Base-by-base conservation (phyloP, 2,113 vertebrate genomes). In the Cyphomyrus discorhynchus region DNA sequence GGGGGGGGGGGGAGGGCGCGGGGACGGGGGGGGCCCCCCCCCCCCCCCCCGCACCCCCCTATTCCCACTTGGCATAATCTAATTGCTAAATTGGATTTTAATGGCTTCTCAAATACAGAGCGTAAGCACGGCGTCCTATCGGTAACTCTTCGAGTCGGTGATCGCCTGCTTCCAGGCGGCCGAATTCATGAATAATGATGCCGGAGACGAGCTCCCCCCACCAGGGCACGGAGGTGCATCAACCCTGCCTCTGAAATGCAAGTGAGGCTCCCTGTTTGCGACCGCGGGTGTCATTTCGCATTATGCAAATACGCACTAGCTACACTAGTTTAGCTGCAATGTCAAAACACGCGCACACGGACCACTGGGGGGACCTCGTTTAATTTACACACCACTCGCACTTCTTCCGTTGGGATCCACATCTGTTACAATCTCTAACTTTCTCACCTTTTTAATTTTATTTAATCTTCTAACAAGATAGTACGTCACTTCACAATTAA, bases 251-350 rank as follows among this genome's bases (percentile, higher is more conserved):
- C 24, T 19, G 45, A 8, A n/a, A 24, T 52, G 62, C 45, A 5
- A 87, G 49, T 17, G 2, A 70, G 9, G 6, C 39, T 31, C 66
- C 45, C 49, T 27, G 24, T 45, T 87, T 21, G 46, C 21, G 5
- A 77, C 21, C 17, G 19, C 11, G 24, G 46, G 84, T 77, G 84
- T 87, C 89, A 74, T 70, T 15, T 53, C 24, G 17, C 21, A 87
- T 90, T 90, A 90, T 80, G 84, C 15, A 87, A 90, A 90, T 77
- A 27, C 13, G 39, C 50, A 47, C 85, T 74, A 89, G 35, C 10
- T 56, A 56, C 50, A 56, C 74, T 83, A 39, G 19, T 56, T 56
- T 46, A 88, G 39, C 66, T n/a, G 11, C 42, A 62, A 21, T 58
- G 88, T 89, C 88, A 84, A 89, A 89, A 89, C 70, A 58, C 2